Evolutionary conservation across 2,888 invertebrate genomes (phyloP).

Genomic region (Pinctada fucata): DNA sequence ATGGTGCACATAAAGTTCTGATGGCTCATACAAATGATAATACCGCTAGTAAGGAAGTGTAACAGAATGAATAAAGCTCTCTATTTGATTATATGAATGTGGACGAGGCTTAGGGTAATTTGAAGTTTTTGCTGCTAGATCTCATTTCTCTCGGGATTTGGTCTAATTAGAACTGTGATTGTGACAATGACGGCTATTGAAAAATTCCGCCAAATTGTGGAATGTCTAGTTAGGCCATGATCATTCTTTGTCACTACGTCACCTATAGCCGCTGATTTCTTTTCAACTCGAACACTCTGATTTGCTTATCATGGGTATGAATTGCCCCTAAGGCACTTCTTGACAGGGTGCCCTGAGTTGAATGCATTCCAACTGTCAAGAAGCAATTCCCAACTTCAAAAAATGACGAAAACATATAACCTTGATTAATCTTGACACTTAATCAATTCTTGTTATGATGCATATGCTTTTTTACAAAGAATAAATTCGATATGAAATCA

Average conservation of each 20-base stretch:
- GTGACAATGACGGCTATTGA: neutral
- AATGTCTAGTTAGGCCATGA: neutral
- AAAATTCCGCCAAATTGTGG: neutral
- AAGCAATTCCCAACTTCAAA: no score
- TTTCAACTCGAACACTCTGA: neutral
- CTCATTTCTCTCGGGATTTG: neutral
- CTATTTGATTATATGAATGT: neutral
- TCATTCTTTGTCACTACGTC: neutral
- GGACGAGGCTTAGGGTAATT: neutral
- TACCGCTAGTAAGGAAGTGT: neutral
- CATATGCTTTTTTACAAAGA: no score
- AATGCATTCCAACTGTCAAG: no score
- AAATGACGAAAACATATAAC: no score
- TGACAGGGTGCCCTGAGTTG: no score
- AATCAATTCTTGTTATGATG: no score
- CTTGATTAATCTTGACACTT: no score
- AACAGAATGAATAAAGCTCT: neutral
- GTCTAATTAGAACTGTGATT: conserved; percentile 2
- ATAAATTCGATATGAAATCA: no score
- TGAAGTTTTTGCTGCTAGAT: neutral
- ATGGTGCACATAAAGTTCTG: no score
- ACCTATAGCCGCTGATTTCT: neutral
- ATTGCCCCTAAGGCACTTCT: no score
- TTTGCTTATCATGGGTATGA: no score
- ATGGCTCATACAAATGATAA: no score